These are phyloP conservation scores for Protodeltote pygarga DNA, from an alignment of 2,888 invertebrate genomes.

Conservation along the genomic window DNA sequence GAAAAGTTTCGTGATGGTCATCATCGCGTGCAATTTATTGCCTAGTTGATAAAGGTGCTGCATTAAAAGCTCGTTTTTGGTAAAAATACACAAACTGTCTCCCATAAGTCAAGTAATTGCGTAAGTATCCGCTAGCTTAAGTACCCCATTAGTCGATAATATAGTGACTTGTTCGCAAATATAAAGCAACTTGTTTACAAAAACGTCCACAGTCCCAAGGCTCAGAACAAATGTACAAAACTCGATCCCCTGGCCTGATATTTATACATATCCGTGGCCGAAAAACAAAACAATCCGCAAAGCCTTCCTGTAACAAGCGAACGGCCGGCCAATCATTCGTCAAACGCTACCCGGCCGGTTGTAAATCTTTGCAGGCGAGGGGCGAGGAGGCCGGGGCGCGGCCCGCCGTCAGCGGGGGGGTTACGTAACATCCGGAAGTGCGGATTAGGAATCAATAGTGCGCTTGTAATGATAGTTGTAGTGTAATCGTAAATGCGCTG, in stretches of 20 bases:
- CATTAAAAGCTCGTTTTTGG: too few relatives aligned
- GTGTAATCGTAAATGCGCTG: constrained; percentile 81
- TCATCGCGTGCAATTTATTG: too few relatives aligned
- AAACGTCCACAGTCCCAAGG: constrained; percentile 13
- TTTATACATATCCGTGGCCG: constrained; percentile 53
- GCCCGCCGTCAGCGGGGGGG: constrained; percentile 49
- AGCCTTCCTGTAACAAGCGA: constrained; percentile 67
- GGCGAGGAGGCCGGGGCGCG: constrained; percentile 44
- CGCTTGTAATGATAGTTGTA: constrained; percentile 85
- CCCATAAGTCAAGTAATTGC: too few relatives aligned
- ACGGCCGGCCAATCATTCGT: constrained; percentile 82
- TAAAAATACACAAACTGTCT: too few relatives aligned
- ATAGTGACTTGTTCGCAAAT: background rate
- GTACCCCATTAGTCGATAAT: too few relatives aligned
- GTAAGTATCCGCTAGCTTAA: too few relatives aligned
- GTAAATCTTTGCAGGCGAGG: constrained; percentile 76
- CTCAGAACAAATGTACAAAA: constrained; percentile 20
- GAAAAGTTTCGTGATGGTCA: too few relatives aligned
- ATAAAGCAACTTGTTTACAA: constrained; percentile 16
- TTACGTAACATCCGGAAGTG: constrained; percentile 86
- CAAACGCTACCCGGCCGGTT: constrained; percentile 75
- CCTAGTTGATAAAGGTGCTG: too few relatives aligned
- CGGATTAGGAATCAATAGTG: constrained; percentile 87
- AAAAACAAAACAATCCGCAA: constrained; percentile 70
- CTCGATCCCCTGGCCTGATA: constrained; percentile 34